Conservation (phyloP, 2,797 vertebrate genomes). For the Acropternis orthonyx region DNA sequence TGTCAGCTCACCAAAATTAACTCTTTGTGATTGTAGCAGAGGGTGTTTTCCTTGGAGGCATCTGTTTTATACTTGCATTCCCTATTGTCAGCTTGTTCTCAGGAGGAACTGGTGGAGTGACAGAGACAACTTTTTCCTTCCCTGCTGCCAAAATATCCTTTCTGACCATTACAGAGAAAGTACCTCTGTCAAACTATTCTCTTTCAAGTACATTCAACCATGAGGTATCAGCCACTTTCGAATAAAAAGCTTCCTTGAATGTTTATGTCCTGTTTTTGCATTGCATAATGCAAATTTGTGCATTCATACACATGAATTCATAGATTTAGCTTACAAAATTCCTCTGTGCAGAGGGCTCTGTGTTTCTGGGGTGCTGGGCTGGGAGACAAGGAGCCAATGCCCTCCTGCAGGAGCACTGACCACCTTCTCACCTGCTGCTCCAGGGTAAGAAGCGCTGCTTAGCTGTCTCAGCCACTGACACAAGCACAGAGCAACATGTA, state of each 20-base stretch:
- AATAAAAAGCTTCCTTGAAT: neutral
- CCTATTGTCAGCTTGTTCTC: neutral
- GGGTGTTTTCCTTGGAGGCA: neutral
- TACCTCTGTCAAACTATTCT: neutral
- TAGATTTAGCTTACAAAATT: neutral
- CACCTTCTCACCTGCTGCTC: neutral
- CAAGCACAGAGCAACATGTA: accelerated
- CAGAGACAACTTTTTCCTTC: neutral
- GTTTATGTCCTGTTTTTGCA: neutral
- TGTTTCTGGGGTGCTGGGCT: neutral
- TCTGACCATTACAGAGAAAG: neutral
- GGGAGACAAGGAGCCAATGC: neutral
- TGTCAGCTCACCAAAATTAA: conserved; percentile 70
- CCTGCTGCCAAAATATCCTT: neutral
- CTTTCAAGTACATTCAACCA: neutral
- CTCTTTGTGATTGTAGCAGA: neutral
- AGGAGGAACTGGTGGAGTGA: neutral
- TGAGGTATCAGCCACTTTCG: neutral
- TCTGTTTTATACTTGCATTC: neutral
- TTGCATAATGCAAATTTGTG: neutral
- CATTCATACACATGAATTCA: accelerated
- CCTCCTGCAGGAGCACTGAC: neutral
- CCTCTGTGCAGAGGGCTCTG: neutral
- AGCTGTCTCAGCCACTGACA: neutral
- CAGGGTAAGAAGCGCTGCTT: neutral